phyloP scores from a whole-genome alignment of 2,113 vertebrate species.

The Apus apus region DNA sequence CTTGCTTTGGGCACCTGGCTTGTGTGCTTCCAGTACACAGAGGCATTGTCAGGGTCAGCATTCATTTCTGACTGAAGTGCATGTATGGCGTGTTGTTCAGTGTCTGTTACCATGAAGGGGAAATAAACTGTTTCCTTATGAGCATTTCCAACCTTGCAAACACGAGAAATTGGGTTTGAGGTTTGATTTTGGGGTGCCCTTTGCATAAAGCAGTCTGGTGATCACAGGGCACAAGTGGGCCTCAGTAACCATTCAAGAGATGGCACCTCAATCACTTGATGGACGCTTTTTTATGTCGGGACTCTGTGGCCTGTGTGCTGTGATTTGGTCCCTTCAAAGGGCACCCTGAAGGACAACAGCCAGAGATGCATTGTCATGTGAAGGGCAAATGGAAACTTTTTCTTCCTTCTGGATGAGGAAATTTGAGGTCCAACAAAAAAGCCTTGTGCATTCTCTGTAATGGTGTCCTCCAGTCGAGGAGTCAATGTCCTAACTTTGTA shows the following conservation, averaged over 20 bases:
- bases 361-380: background rate
- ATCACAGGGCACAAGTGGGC: background rate
- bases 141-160: background rate
- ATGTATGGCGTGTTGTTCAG: background rate
- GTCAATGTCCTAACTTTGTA: background rate
- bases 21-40: background rate
- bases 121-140: background rate
- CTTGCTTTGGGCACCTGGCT: background rate
- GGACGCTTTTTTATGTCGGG: background rate
- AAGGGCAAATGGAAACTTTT: background rate
- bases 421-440: background rate
- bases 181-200: background rate
- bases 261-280: background rate
- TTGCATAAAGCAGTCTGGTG: background rate
- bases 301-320: background rate
- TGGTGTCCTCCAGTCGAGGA: background rate
- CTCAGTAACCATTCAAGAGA: background rate
- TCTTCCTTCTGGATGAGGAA: background rate
- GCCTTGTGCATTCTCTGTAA: background rate
- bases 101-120: background rate
- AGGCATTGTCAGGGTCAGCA: background rate
- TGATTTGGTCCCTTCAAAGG: background rate
- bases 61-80: background rate
- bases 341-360: background rate
- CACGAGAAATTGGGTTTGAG: background rate